phyloP scores from a whole-genome alignment of 2,888 invertebrate species.

The Drosophila koepferae region DNA sequence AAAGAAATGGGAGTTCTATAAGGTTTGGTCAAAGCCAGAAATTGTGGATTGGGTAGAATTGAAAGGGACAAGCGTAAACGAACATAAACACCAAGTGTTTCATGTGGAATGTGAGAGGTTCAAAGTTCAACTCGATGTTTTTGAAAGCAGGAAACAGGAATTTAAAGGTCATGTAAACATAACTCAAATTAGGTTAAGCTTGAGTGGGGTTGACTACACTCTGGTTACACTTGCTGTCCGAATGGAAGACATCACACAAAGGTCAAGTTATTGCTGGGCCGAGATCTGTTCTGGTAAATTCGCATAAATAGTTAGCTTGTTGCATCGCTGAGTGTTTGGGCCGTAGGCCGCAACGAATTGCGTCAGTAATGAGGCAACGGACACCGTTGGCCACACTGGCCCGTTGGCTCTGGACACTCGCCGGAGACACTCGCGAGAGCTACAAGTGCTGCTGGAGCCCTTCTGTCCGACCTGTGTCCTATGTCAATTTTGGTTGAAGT shows the following conservation, averaged over 20 bases:
- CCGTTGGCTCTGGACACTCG: background rate
- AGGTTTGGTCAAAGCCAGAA: constrained; percentile 5
- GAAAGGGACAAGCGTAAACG: background rate
- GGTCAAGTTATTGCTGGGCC: background rate
- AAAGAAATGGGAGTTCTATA: constrained; percentile 2
- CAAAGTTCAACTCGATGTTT: constrained; percentile 9
- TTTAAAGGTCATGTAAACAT: background rate
- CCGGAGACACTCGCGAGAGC: background rate
- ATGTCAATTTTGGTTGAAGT: constrained; percentile 39
- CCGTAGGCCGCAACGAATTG: background rate
- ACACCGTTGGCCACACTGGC: background rate
- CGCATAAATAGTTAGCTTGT: background rate
- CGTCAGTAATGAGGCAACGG: constrained; percentile 24
- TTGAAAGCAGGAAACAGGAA: background rate
- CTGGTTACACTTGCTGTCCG: background rate
- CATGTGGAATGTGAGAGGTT: background rate
- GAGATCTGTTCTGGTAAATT: background rate
- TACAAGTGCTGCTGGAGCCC: background rate
- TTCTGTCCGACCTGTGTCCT: constrained; percentile 22
- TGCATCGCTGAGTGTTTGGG: background rate
- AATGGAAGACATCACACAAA: background rate
- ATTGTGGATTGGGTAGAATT: background rate
- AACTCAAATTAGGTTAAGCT: background rate
- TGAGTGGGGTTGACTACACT: background rate
- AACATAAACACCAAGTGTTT: constrained; percentile 1